These are phyloP conservation scores for Aratinga solstitialis DNA, from an alignment of 2,797 vertebrate genomes.

Conservation along the genomic window DNA sequence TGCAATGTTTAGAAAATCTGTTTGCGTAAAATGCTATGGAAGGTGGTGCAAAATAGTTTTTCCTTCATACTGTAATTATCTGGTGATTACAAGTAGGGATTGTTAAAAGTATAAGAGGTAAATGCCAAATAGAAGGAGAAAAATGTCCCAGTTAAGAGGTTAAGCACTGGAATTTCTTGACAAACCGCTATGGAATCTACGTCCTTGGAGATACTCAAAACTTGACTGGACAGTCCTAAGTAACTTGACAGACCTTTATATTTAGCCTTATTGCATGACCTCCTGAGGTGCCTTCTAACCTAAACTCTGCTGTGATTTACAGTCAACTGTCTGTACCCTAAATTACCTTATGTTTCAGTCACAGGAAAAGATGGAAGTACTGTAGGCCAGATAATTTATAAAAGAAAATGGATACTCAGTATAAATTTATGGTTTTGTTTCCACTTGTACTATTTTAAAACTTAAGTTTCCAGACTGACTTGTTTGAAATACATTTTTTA, in stretches of 20 bases:
- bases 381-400: not conserved
- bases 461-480: not conserved
- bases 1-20: not conserved
- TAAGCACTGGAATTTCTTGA: not conserved
- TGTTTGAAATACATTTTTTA: not conserved
- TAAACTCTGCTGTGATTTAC: not conserved
- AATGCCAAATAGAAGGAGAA: not conserved
- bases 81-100: not conserved
- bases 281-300: not conserved
- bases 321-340: not conserved
- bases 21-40: not conserved
- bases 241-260: not conserved
- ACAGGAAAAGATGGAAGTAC: not conserved
- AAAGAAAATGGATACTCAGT: not conserved
- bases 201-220: not conserved
- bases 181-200: not conserved
- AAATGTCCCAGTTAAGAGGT: not conserved
- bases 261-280: not conserved
- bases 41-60: not conserved
- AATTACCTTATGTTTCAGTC: not conserved
- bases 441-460: constrained; percentile 14
- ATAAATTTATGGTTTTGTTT: not conserved
- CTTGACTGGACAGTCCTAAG: not conserved
- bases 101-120: not conserved
- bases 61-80: not conserved